These are phyloP conservation scores for Athalia cordata DNA, from an alignment of 2,888 invertebrate genomes.

Conservation along the genomic window DNA sequence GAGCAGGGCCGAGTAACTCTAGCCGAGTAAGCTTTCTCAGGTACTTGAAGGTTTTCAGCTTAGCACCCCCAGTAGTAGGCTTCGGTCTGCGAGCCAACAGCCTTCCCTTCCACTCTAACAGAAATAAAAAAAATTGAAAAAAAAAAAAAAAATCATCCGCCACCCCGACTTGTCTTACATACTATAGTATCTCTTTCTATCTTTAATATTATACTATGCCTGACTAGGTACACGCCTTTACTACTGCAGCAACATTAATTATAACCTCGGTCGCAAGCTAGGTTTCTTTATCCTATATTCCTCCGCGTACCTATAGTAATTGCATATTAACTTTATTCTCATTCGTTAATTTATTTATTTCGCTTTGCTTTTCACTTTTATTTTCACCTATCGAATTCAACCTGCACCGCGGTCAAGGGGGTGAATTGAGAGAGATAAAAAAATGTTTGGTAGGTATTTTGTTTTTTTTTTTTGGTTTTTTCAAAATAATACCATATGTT, in stretches of 20 bases:
- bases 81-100: constrained; percentile 52
- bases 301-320: too few species aligned
- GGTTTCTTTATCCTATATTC: too few species aligned
- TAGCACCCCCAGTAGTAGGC: constrained; percentile 67
- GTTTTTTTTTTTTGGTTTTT: too few species aligned
- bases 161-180: neutral
- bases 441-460: too few species aligned
- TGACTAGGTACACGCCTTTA: constrained; percentile 44
- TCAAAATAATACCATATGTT: too few species aligned
- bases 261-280: too few species aligned
- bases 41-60: constrained; percentile 71
- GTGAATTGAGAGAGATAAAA: too few species aligned
- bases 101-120: neutral
- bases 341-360: too few species aligned
- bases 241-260: constrained; percentile 53
- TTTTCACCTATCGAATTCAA: too few species aligned
- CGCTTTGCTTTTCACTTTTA: too few species aligned
- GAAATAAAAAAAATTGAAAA: too few species aligned
- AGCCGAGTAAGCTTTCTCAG: constrained; percentile 69
- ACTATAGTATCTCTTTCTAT: neutral
- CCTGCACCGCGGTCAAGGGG: too few species aligned
- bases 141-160: neutral
- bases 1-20: constrained; percentile 65
- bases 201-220: neutral
- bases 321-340: neutral